Evolutionary conservation across 2,888 invertebrate genomes (phyloP), one percentile per base, ranked within the genome.

Genomic region (Branchinecta sandiegonensis): DNA sequence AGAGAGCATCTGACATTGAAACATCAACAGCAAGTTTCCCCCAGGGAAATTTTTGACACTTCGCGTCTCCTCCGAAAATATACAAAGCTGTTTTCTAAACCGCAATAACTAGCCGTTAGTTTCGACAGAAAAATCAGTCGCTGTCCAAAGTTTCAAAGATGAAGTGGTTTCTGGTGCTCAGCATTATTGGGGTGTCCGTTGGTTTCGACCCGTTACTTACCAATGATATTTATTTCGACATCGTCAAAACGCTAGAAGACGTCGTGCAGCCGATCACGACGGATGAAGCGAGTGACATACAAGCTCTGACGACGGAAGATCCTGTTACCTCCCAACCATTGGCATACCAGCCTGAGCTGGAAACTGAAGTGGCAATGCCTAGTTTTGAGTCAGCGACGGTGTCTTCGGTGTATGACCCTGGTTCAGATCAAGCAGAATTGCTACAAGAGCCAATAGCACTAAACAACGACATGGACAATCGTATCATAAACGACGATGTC

Each of bases 81-180:
- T 56, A 56, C 63, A 56, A 56, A 17, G 23, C 63, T 56, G 63
- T 56, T 56, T 56, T 56, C 63, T 56, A 23, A 56, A 56, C 63
- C 63, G 23, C 63, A 56, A 56, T 56, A 17, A 56, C 63, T 23
- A 56, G 37, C 37, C 37, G 37, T 23, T 37, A 37, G 37, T 37
- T 37, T 37, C 37, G 37, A 37, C 2, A 56, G 63, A 56, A 56
- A 56, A 56, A 56, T 56, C 63, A 56, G 63, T 56, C 63, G n/a
- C 23, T 56, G 23, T 23, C 23, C 14, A 1, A 56, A 56, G 63
- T 56, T 56, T 9, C n/a, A 56, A 56, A 56, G 63, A 56, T 56
- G 63, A 56, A 56, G 63, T 56, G 63, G 63, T 17, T 17, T 8
- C 63, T 56, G n/a, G 63, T 56, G 9, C 9, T 56, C 2, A 17